phyloP scores from a whole-genome alignment of 2,113 vertebrate species.

The Campylomormyrus numenius region DNA sequence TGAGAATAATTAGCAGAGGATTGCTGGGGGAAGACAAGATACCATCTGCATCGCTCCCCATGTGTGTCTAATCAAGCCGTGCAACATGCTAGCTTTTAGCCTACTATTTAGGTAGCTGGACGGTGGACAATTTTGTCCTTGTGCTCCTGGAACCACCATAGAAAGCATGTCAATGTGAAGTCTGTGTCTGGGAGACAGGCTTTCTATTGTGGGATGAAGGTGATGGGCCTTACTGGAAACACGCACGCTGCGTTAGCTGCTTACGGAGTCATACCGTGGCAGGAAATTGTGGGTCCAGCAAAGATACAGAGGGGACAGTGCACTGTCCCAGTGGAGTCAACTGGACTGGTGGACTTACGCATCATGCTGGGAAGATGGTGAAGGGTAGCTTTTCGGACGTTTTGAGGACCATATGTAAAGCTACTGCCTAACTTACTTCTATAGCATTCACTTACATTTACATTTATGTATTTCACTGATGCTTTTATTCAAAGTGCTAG shows the following conservation, averaged over 20 bases:
- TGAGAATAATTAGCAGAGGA: constrained; percentile 3
- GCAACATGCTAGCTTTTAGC: background rate
- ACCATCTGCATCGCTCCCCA: background rate
- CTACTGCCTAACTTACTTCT: background rate
- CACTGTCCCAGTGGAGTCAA: background rate
- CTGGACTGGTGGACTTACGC: background rate
- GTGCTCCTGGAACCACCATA: background rate
- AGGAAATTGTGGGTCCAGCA: background rate
- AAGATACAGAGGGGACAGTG: background rate
- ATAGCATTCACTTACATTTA: background rate
- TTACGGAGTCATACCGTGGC: background rate
- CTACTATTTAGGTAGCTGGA: background rate
- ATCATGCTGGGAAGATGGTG: background rate
- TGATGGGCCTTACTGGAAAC: background rate
- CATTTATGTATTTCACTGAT: background rate
- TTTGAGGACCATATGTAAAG: background rate
- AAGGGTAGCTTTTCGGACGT: background rate
- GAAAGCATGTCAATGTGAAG: background rate
- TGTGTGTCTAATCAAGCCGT: background rate
- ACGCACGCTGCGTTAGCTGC: background rate
- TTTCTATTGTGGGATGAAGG: background rate
- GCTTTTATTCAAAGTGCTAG: background rate
- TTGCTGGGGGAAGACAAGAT: background rate
- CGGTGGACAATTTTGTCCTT: background rate
- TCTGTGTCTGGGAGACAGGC: background rate